phyloP scores from a whole-genome alignment of 2,888 invertebrate genomes.

The Macrophya annulata region DNA sequence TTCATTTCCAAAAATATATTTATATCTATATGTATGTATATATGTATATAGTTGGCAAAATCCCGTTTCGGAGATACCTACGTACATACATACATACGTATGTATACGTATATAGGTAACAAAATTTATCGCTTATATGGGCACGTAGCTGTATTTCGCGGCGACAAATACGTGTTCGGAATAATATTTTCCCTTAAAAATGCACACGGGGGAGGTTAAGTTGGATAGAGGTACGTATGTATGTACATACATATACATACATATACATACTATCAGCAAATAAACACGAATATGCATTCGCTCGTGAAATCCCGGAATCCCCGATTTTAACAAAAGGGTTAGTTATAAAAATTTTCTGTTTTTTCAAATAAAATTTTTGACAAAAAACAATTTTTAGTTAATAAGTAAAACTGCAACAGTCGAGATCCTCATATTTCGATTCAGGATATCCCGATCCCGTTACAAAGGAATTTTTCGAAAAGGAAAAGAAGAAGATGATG shows the following conservation, averaged over 20 bases:
- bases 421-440: background rate
- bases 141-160: constrained; percentile 7
- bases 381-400: too few relatives aligned
- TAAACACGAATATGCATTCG: background rate
- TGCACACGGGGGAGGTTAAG: background rate
- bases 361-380: background rate
- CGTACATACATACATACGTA: background rate
- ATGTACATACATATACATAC: too few relatives aligned
- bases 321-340: background rate
- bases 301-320: background rate
- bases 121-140: constrained; percentile 13
- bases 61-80: background rate
- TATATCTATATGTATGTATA: background rate
- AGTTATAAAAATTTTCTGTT: background rate
- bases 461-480: background rate
- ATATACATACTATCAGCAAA: background rate
- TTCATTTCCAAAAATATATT: background rate
- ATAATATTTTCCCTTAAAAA: background rate
- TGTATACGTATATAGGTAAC: background rate
- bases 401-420: too few relatives aligned
- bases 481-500: background rate
- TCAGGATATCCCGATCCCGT: background rate
- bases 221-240: background rate
- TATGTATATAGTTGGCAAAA: background rate
- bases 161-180: constrained; percentile 16